Percentiles rank a stretch among this genome's conserved stretches.
These are phyloP conservation scores for Macrophya alboannulata DNA, from an alignment of 2,888 invertebrate genomes.

Conservation along the genomic window DNA sequence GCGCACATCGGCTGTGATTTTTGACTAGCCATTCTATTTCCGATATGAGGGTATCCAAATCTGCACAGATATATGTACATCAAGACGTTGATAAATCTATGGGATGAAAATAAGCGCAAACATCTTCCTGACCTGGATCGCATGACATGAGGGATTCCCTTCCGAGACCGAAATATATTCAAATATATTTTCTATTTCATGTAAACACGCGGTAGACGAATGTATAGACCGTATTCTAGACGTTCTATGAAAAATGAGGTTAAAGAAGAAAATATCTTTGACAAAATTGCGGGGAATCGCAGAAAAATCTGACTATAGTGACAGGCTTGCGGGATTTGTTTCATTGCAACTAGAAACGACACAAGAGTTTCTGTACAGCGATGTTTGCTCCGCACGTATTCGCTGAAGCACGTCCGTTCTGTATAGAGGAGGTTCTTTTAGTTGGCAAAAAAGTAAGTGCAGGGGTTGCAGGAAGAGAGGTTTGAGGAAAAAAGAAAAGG, in stretches of 20 bases:
- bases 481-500: not conserved
- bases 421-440: constrained; percentile 9
- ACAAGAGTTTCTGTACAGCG: not conserved
- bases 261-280: not conserved
- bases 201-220: constrained; percentile 4
- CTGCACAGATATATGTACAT: constrained; percentile 12
- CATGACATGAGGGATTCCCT: constrained; percentile 31
- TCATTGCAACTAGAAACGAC: constrained; percentile 35
- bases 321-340: constrained; percentile 37
- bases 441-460: constrained; percentile 26
- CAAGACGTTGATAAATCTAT: constrained; percentile 5
- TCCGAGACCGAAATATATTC: not conserved
- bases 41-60: constrained; percentile 1
- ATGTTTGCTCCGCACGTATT: not conserved
- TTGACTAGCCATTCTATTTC: constrained; percentile 48
- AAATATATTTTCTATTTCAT: not conserved
- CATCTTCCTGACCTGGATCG: constrained; percentile 25
- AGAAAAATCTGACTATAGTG: constrained; percentile 12
- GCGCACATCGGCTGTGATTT: constrained; percentile 6
- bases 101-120: not conserved
- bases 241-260: constrained; percentile 21
- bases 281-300: not conserved
- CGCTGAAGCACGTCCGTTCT: not conserved
- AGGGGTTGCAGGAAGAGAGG: constrained; percentile 11
- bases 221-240: not conserved